Conservation (phyloP, 1,140 invertebrate genomes). For the Aethina tumida region DNA sequence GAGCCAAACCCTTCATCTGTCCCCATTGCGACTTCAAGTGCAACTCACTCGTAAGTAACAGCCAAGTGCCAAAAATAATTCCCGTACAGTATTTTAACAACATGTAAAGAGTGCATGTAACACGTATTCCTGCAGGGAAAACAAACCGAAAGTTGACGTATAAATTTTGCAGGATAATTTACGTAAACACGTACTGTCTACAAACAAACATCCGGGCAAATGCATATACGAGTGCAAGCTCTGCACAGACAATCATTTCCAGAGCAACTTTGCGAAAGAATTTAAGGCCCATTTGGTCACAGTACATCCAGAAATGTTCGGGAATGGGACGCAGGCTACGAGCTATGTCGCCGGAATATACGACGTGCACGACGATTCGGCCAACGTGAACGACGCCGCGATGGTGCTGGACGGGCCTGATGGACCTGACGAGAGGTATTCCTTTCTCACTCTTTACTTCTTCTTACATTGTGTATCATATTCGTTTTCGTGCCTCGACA, state of each 20-base stretch:
- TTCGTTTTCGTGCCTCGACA: constrained; percentile 1
- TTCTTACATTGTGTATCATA: constrained; percentile 5
- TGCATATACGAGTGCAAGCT: constrained; percentile 65
- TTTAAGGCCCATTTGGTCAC: constrained; percentile 54
- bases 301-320: constrained; percentile 43
- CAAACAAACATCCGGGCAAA: constrained; percentile 64
- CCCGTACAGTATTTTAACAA: constrained; percentile 1
- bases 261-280: constrained; percentile 54
- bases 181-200: constrained; percentile 74
- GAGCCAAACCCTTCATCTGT: constrained; percentile 77
- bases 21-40: constrained; percentile 71
- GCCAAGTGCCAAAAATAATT: background rate
- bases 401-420: background rate
- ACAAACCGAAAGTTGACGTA: background rate
- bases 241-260: constrained; percentile 41
- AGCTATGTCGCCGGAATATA: constrained; percentile 41
- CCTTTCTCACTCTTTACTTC: background rate
- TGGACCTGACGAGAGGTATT: background rate
- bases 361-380: constrained; percentile 30
- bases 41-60: constrained; percentile 53
- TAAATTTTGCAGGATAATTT: constrained; percentile 67
- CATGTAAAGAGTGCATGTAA: background rate
- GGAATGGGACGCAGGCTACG: constrained; percentile 36
- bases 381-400: constrained; percentile 11
- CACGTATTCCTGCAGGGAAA: background rate